Conservation (phyloP, 2,113 vertebrate genomes). For the Hydropotes inermis region DNA sequence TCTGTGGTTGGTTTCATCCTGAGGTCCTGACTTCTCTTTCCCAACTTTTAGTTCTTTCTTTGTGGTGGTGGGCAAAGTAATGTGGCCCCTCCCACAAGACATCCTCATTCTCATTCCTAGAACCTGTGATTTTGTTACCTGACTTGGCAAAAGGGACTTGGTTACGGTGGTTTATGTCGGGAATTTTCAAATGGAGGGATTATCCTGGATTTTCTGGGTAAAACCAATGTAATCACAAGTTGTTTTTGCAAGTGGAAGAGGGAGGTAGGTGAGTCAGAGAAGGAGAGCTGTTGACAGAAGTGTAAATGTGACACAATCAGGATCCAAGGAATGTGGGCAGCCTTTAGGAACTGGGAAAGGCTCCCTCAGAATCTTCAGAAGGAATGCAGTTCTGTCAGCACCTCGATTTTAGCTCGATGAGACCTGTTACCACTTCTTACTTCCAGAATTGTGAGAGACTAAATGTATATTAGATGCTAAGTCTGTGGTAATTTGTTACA, state of each 20-base stretch:
- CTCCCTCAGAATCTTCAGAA: background rate
- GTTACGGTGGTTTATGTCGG: background rate
- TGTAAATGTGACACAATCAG: background rate
- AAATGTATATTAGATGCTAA: background rate
- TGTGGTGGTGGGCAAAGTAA: background rate
- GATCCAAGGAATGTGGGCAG: background rate
- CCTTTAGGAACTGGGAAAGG: background rate
- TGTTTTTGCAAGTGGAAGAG: background rate
- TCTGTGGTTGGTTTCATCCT: background rate
- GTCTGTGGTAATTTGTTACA: background rate
- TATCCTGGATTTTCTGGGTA: background rate
- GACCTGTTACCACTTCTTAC: background rate
- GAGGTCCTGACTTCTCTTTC: background rate
- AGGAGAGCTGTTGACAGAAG: background rate
- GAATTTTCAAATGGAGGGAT: background rate
- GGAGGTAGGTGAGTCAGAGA: background rate
- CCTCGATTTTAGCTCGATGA: background rate
- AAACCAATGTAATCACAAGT: background rate
- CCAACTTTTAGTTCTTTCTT: background rate
- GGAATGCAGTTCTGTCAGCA: background rate
- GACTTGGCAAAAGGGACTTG: background rate
- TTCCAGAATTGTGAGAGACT: background rate
- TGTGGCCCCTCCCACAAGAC: background rate
- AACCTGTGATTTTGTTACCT: background rate
- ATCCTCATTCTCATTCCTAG: background rate